Evolutionary conservation across 2,113 vertebrate genomes (phyloP).

Genomic region (Onychorhynchus coronatus): DNA sequence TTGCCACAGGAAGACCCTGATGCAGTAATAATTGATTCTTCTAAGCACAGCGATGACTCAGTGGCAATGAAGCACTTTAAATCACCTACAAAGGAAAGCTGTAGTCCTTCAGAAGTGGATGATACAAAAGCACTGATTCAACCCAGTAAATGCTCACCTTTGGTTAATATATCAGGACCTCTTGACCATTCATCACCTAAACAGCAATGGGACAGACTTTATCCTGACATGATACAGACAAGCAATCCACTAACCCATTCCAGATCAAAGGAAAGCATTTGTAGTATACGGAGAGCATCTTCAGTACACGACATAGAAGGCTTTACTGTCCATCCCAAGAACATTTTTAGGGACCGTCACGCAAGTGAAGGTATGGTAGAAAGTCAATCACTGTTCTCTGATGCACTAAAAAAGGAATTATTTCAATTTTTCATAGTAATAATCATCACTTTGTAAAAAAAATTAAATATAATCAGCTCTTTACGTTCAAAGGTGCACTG

Average conservation of each 20-base stretch:
- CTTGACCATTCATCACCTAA: slow-evolving; percentile 94
- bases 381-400: neutral
- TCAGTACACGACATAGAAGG: slow-evolving; percentile 97
- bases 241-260: slow-evolving; percentile 86
- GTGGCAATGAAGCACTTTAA: slow-evolving; percentile 90
- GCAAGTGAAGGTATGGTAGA: slow-evolving; percentile 87
- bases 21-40: slow-evolving; percentile 90
- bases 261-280: slow-evolving; percentile 89
- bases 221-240: slow-evolving; percentile 84
- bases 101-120: slow-evolving; percentile 90
- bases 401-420: neutral
- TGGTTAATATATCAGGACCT: slow-evolving; percentile 86
- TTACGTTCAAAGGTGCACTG: neutral
- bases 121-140: slow-evolving; percentile 93
- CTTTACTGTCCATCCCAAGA: slow-evolving; percentile 86
- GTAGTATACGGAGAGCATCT: slow-evolving; percentile 92
- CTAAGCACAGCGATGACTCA: slow-evolving; percentile 87
- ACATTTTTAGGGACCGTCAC: slow-evolving; percentile 86
- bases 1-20: slow-evolving; percentile 97
- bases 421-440: neutral
- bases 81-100: slow-evolving; percentile 90
- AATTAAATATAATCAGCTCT: neutral
- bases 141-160: slow-evolving; percentile 85
- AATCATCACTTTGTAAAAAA: neutral
- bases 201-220: slow-evolving; percentile 86